Percentiles rank a stretch among this genome's conserved stretches.
These are phyloP conservation scores for Gymnarchus niloticus DNA, from an alignment of 2,113 vertebrate genomes.

Conservation along the genomic window DNA sequence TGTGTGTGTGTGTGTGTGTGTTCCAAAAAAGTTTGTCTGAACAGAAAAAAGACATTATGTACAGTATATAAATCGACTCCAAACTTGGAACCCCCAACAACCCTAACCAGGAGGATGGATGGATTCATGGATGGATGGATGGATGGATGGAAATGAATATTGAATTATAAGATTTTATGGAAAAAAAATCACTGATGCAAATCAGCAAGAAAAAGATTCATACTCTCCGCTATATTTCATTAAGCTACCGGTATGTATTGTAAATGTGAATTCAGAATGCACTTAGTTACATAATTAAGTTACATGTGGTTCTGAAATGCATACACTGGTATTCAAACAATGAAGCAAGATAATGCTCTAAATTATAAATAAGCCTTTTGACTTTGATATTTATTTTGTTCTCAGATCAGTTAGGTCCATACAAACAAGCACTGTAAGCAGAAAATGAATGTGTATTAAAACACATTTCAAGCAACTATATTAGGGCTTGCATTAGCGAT, in stretches of 20 bases:
- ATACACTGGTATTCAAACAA: neutral
- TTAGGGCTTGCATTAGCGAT: neutral
- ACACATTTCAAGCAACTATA: neutral
- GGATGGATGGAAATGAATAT: neutral
- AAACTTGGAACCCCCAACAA: too few species aligned
- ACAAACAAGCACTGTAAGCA: neutral
- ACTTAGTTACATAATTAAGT: neutral
- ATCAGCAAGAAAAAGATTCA: neutral
- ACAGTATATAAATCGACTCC: too few species aligned
- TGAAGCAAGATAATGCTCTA: neutral
- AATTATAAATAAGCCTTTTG: neutral
- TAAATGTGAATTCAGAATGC: neutral
- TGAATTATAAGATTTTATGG: neutral
- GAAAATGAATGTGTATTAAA: neutral
- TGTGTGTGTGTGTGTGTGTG: too few species aligned
- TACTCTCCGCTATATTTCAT: neutral
- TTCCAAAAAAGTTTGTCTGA: neutral
- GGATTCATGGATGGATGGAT: neutral
- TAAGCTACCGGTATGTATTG: neutral
- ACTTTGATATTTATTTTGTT: neutral
- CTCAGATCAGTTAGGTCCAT: neutral
- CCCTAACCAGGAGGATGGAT: neutral
- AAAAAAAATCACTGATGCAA: neutral
- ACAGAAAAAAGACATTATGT: neutral
- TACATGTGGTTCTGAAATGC: neutral